Evolutionary conservation across 2,888 invertebrate species (phyloP).

Genomic region (Slavum lentiscoides): DNA sequence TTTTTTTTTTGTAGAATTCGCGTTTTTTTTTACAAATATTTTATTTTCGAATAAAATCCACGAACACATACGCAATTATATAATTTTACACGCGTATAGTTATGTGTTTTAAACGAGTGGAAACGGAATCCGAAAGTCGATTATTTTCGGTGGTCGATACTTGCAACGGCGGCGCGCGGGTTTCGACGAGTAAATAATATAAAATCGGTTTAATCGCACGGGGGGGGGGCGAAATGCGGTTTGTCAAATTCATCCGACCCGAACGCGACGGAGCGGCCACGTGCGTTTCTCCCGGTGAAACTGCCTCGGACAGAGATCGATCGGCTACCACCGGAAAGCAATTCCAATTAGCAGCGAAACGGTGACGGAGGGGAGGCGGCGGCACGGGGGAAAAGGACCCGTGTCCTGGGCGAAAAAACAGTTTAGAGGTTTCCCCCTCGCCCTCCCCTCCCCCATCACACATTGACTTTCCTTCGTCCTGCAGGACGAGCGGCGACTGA

Average conservation of each 20-base stretch:
- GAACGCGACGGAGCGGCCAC: background rate
- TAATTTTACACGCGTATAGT: too few species aligned
- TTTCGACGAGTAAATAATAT: background rate
- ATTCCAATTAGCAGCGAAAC: conserved; percentile 42
- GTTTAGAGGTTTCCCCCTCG: conserved; percentile 26
- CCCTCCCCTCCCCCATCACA: conserved; percentile 1
- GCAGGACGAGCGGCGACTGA: background rate
- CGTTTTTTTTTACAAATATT: too few species aligned
- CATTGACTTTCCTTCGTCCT: conserved; percentile 9
- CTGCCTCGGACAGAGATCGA: conserved; percentile 48
- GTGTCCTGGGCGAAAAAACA: conserved; percentile 36
- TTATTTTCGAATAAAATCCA: too few species aligned
- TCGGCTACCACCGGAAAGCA: conserved; percentile 34
- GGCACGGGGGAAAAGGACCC: background rate
- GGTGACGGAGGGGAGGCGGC: background rate
- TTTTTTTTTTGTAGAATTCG: too few species aligned
- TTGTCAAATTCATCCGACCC: conserved; percentile 42
- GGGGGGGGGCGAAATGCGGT: background rate
- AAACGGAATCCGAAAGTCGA: too few species aligned
- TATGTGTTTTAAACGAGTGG: too few species aligned
- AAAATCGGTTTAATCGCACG: background rate
- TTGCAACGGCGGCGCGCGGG: background rate
- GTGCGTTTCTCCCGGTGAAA: conserved; percentile 3
- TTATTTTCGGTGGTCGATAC: background rate
- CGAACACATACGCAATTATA: too few species aligned